A percentile compares a stretch with the other conserved stretches of the same genome.
Evolutionary conservation across 2,797 vertebrate genomes (phyloP).

Genomic region (Tokudaia muenninki): DNA sequence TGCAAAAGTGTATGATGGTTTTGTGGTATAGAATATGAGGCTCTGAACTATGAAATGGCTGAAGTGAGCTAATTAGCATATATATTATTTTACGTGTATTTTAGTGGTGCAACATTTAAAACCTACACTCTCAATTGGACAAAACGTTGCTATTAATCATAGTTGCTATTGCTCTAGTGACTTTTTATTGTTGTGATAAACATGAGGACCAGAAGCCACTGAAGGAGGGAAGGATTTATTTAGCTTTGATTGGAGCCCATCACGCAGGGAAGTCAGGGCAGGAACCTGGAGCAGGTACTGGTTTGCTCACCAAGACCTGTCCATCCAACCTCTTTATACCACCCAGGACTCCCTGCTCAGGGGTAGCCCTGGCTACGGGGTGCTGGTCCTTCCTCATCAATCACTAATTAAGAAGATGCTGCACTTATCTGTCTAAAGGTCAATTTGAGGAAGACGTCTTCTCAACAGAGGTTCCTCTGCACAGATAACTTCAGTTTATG

Average conservation of each 20-base stretch:
- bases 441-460: neutral
- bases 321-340: neutral
- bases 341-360: neutral
- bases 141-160: neutral
- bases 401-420: neutral
- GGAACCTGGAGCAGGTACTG: neutral
- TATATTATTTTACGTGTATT: neutral
- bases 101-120: constrained; percentile 7
- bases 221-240: too few relatives aligned
- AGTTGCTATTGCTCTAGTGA: neutral
- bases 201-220: neutral
- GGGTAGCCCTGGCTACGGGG: neutral
- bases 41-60: neutral
- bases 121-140: too few relatives aligned
- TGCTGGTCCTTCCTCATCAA: neutral
- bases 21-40: neutral
- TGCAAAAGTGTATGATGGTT: neutral
- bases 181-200: neutral
- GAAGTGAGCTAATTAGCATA: neutral
- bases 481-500: neutral
- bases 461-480: neutral
- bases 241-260: neutral
- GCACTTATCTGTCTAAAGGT: neutral
- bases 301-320: too few relatives aligned
- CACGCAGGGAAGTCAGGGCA: neutral